Base-by-base conservation (phyloP, 1,140 invertebrate genomes). In the Hyphantria cunea region DNA sequence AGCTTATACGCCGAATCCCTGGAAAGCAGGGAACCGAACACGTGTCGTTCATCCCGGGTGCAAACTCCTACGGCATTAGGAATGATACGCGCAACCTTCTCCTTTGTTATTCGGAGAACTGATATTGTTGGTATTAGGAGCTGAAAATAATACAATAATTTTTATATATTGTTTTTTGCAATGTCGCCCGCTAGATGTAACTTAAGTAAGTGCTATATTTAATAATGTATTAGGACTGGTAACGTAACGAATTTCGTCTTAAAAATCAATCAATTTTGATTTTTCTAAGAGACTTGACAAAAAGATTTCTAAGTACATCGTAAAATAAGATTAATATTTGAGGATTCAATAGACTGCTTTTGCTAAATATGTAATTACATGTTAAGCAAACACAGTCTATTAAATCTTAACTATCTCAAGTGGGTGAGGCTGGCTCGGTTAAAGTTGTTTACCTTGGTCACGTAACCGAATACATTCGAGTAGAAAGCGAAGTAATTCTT, bases 401-500 rank as follows among this genome's bases (percentile, higher is more conserved):
- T n/a, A n/a, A 25, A 25, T 3, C 17, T 25, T 25, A 3, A 25
- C 17, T n/a, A 3, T 39, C 37, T 39, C n/a, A 39, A 39, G 41
- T 44, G 41, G n/a, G 41, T 13, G 12, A 12, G 41, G 11, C 41
- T 44, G 45, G 39, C 33, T 37, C 32, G 39, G n/a, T 44, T 58
- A 55, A 49, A 54, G 13, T 12, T 14, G 66, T 76, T 93, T 90
- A 97, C 96, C 93, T 96, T 96, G 73, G 96, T 97, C 54, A 98
- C 95, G 89, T 97, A 96, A 61, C 97, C 97, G 87, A 98, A 97
- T 45, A 98, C 97, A 82, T 98, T 98, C 50, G 97, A 98, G 90
- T 98, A 97, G 92, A 98, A 98, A 52, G 97, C 97, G 90, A 98
- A 97, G 90, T 97, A 97, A 80, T 97, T 97, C 80, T 96, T 95